These are phyloP conservation scores for Octopus sinensis DNA, from an alignment of 1,140 invertebrate species.

Conservation along the genomic window DNA sequence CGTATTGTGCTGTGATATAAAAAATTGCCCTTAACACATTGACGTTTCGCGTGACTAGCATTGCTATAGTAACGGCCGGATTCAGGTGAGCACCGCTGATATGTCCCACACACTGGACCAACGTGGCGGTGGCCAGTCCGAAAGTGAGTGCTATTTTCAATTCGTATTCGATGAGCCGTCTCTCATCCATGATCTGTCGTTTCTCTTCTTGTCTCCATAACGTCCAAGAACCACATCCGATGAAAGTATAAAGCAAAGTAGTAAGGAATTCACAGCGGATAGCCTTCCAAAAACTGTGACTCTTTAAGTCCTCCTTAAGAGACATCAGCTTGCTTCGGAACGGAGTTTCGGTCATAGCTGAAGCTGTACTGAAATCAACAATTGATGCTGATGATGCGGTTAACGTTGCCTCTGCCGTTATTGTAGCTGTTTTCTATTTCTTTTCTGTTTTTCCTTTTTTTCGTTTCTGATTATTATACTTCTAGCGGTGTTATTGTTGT, in stretches of 20 bases:
- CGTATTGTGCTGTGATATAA: constrained; percentile 42
- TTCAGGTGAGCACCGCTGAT: constrained; percentile 47
- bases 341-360: background rate
- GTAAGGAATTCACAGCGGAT: constrained; percentile 40
- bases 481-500: too few relatives aligned
- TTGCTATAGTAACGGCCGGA: constrained; percentile 43
- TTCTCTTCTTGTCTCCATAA: constrained; percentile 16
- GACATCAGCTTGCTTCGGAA: constrained; percentile 19
- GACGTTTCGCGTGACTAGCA: constrained; percentile 69
- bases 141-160: constrained; percentile 59
- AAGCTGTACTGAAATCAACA: background rate
- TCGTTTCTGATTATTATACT: background rate
- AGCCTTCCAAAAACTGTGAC: constrained; percentile 37
- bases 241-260: constrained; percentile 38
- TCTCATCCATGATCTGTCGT: background rate
- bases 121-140: constrained; percentile 77
- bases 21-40: constrained; percentile 70
- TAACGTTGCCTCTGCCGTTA: background rate
- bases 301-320: constrained; percentile 25
- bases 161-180: background rate
- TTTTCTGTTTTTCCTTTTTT: too few relatives aligned
- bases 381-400: background rate
- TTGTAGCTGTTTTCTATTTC: too few relatives aligned
- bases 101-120: constrained; percentile 36
- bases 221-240: constrained; percentile 37